Evolutionary conservation across 30 jellyfish, hydroid and myxozoan species (phyloP), one percentile per base, ranked within the genome.

Genomic region (Sanderia malayensis): DNA sequence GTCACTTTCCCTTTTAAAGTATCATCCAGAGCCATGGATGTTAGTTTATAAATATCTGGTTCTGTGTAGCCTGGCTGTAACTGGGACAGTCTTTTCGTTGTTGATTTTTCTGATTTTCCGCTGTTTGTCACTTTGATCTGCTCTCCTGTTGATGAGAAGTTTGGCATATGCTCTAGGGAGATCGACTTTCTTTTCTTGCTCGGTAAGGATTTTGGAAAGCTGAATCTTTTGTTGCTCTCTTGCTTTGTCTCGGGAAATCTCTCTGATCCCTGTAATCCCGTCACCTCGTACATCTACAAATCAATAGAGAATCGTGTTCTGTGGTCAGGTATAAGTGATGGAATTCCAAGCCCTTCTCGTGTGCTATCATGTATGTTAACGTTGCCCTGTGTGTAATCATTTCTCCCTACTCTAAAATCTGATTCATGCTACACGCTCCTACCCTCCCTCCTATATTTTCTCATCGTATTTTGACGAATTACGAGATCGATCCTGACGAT

Each of bases 1-100:
- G 46, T 72, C 7, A 41, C 80, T 24, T 83, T 83, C 11, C 97
- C 97, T 76, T 75, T 89, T 45, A 89, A 81, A 3, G 97, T 71
- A 29, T 82, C 80, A 62, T 89, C 97, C 44, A 89, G 66, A 23
- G 97, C 95, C 82, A 91, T 80, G 2, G 95, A 65, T 0, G 86
- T 82, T 21, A 82, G 44, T 20, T 69, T 61, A 3, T 92, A 74
- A 1, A 81, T 6, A 15, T 79, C 94, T 25, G 94, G 86, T 20
- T 61, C 85, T 6, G 87, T 68, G 72, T 81, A 80, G 32, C 92
- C 95, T 23, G 95, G 83, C 47, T 88, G 95, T 49, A 82, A 57
- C 2, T 86, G 58, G 24, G 84, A 55, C 4, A 70, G 73, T 31
- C 73, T 63, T 28, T 80, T 80, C 7, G 41, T 45, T 19, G 74